phyloP scores from a whole-genome alignment of 1,140 invertebrate species.

The Gonioctena quinquepunctata region DNA sequence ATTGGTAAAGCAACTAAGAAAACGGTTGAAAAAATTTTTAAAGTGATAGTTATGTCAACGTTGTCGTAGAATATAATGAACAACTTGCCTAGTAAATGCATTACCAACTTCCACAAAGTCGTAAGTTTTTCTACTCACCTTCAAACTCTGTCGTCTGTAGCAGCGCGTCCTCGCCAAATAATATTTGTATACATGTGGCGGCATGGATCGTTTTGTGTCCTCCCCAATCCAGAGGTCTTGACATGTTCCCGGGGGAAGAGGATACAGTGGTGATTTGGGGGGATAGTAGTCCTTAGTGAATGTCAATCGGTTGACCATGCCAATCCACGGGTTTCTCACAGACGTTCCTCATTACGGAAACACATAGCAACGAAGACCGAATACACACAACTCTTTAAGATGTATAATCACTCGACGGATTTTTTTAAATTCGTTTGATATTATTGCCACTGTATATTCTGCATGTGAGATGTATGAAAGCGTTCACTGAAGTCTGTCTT shows the following conservation, averaged over 20 bases:
- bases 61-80: no score
- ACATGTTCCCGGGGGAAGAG: conserved; percentile 35
- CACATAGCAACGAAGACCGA: neutral
- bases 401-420: no score
- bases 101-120: neutral
- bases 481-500: neutral
- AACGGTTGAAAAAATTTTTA: no score
- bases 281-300: conserved; percentile 42
- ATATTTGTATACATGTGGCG: conserved; percentile 71
- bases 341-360: neutral
- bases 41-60: no score
- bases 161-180: conserved; percentile 64
- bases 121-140: conserved; percentile 57
- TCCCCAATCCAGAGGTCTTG: conserved; percentile 68
- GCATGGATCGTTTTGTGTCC: conserved; percentile 66
- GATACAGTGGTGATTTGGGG: conserved; percentile 21
- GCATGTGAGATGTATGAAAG: no score
- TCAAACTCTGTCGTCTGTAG: conserved; percentile 60
- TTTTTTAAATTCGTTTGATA: no score
- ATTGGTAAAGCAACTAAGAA: no score
- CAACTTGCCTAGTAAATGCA: neutral
- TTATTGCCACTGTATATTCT: no score
- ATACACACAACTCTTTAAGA: no score
- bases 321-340: conserved; percentile 2
- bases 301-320: conserved; percentile 43